Percentiles rank a stretch among this genome's conserved stretches.
Evolutionary conservation across 2,113 vertebrate genomes (phyloP).

Genomic region (Micronycteris hirsuta): DNA sequence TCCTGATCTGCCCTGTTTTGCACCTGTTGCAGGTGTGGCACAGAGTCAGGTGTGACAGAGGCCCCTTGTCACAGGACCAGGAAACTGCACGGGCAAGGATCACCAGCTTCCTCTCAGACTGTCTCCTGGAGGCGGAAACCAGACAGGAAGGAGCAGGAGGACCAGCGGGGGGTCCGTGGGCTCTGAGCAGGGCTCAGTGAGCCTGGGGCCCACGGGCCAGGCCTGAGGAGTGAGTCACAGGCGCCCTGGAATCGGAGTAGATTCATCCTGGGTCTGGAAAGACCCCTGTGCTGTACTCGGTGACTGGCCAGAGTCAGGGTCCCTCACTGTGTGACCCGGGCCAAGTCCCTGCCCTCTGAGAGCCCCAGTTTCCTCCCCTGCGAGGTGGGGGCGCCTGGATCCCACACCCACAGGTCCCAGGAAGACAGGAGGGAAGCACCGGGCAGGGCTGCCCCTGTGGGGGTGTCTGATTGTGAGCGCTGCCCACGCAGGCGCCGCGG

Average conservation of each 20-base stretch:
- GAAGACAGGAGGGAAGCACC: background rate
- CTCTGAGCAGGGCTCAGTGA: no score
- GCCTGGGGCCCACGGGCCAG: background rate
- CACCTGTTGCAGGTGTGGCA: conserved; percentile 40
- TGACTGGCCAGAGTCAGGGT: background rate
- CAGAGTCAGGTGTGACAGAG: background rate
- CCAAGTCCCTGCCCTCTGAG: background rate
- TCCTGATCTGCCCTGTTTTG: background rate
- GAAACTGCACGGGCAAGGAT: background rate
- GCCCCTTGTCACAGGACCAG: background rate
- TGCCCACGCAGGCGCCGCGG: rapidly evolving
- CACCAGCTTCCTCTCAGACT: background rate
- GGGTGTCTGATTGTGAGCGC: background rate
- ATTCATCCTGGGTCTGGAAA: background rate
- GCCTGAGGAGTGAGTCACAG: background rate
- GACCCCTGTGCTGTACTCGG: rapidly evolving
- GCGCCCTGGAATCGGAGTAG: background rate
- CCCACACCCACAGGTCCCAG: rapidly evolving
- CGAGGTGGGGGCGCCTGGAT: background rate
- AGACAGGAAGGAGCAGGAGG: background rate
- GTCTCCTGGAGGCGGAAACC: background rate
- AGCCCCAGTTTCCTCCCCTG: background rate
- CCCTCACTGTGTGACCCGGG: background rate
- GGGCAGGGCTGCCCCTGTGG: rapidly evolving
- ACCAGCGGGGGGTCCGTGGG: no score